A percentile compares a stretch with the other conserved stretches of the same genome.
Evolutionary conservation across 92 coral and sea anemone genomes (phyloP).

Genomic region (Meandrina meandrites): DNA sequence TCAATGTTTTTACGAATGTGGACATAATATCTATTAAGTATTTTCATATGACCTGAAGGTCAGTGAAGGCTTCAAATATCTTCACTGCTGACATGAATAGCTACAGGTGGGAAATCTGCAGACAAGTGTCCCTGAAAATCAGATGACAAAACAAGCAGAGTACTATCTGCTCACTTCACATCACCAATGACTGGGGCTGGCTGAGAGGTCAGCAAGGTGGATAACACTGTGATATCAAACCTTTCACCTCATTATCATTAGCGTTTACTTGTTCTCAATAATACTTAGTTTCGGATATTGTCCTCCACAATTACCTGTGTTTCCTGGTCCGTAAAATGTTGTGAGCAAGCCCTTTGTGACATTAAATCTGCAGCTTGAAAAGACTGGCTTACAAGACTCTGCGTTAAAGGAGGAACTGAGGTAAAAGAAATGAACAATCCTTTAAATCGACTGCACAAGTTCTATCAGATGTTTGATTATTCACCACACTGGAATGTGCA

Average conservation of each 20-base stretch:
- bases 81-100: conserved; percentile 31
- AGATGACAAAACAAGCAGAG: conserved; percentile 13
- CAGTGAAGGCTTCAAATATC: conserved; percentile 48
- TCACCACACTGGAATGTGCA: neutral
- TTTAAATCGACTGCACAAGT: neutral
- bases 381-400: conserved; percentile 80
- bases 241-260: conserved; percentile 48
- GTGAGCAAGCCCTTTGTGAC: conserved; percentile 70
- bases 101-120: too few relatives aligned
- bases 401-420: conserved; percentile 75
- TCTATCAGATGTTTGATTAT: neutral
- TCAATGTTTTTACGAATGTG: neutral
- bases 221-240: conserved; percentile 39
- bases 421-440: neutral
- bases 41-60: neutral
- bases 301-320: conserved; percentile 16
- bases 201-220: conserved; percentile 25
- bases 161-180: conserved; percentile 25
- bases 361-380: conserved; percentile 73
- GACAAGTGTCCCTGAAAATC: too few relatives aligned
- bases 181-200: conserved; percentile 36
- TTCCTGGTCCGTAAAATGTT: conserved; percentile 47
- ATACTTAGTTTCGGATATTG: neutral
- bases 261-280: conserved; percentile 4
- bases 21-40: neutral